Evolutionary conservation across 2,888 invertebrate species (phyloP).

Genomic region (Cataglyphis cursor): DNA sequence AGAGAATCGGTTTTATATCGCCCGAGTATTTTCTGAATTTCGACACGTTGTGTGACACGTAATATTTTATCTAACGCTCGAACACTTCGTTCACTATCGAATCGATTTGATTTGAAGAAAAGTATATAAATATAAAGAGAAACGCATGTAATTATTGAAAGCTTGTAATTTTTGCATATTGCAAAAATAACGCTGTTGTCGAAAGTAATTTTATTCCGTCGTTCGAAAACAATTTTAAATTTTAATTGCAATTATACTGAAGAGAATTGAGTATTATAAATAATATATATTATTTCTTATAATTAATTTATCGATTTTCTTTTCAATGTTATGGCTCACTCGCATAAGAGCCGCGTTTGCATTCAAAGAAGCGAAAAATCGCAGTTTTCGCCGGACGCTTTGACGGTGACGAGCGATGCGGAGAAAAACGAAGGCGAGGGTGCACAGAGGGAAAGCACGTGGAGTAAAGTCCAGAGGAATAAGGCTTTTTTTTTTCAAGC

Average conservation of each 20-base stretch:
- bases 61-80: conserved; percentile 25
- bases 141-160: not conserved
- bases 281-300: not conserved
- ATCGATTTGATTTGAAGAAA: conserved; percentile 15
- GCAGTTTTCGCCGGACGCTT: not conserved
- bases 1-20: conserved; percentile 20
- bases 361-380: conserved; percentile 24
- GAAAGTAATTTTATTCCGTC: not conserved
- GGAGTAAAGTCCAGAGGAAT: conserved; percentile 27
- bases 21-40: conserved; percentile 27
- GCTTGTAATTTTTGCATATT: not conserved
- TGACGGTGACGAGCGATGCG: conserved; percentile 1
- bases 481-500: conserved; percentile 24
- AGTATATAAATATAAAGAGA: not conserved
- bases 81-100: not conserved
- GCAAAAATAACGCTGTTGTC: not conserved
- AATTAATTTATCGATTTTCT: not conserved
- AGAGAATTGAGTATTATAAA: not conserved
- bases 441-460: conserved; percentile 1
- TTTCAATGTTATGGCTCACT: not conserved
- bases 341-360: not conserved
- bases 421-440: not conserved
- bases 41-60: conserved; percentile 13
- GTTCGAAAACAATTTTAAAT: not conserved
- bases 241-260: not conserved